A percentile compares a stretch with the other conserved stretches of the same genome.
Evolutionary conservation across 2,797 vertebrate genomes (phyloP).

Genomic region (Botia kubotai): DNA sequence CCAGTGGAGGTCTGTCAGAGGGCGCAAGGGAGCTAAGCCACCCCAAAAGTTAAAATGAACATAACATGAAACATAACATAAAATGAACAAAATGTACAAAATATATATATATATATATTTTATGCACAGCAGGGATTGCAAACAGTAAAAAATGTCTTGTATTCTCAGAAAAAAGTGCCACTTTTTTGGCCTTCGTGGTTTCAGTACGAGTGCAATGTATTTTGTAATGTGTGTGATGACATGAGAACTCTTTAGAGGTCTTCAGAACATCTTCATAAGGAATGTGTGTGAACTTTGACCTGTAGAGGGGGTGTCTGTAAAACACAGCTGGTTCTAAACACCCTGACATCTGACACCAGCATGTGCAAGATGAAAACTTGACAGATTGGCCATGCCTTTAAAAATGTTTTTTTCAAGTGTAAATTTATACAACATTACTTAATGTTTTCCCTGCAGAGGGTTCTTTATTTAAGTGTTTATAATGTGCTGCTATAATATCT

Average conservation of each 20-base stretch:
- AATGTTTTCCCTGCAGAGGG: neutral
- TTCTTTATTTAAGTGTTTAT: slow-evolving; percentile 7
- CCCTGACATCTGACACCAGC: slow-evolving; percentile 24
- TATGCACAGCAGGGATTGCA: too few species aligned
- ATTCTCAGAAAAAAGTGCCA: too few species aligned
- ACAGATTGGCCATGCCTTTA: slow-evolving; percentile 1
- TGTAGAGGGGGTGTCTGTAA: slow-evolving; percentile 47
- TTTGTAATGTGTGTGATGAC: slow-evolving; percentile 6
- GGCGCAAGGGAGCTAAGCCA: too few species aligned
- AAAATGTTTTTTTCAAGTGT: neutral
- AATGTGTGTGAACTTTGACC: slow-evolving; percentile 65
- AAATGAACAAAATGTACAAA: too few species aligned
- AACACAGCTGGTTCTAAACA: slow-evolving; percentile 54
- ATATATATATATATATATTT: too few species aligned
- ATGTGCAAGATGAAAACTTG: slow-evolving; percentile 8
- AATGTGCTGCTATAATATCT: slow-evolving; percentile 2
- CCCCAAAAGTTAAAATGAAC: too few species aligned
- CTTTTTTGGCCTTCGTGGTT: neutral
- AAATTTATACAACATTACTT: neutral
- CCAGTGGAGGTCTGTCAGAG: neutral
- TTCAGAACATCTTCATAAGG: slow-evolving; percentile 69
- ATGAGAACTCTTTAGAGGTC: slow-evolving; percentile 50
- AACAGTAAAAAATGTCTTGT: too few species aligned
- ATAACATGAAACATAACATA: too few species aligned
- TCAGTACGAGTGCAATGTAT: slow-evolving; percentile 3